Conservation (phyloP, 2,113 vertebrate species). For the Heterocephalus glaber region DNA sequence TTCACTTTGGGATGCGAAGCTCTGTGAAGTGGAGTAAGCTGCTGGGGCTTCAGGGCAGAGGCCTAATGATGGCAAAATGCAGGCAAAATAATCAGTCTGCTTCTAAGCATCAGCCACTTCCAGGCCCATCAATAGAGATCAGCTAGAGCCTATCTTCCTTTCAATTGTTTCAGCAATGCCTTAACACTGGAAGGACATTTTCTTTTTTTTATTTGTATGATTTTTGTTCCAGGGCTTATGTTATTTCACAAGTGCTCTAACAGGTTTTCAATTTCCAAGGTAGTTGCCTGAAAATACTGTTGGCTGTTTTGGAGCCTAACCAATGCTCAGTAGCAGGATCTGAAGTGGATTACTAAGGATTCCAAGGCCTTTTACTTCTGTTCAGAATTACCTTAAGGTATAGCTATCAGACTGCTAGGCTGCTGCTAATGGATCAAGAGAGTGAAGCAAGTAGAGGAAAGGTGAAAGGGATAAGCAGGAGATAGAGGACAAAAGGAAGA, state of each 20-base stretch:
- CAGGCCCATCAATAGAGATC: slow-evolving; percentile 63
- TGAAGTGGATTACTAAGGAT: slow-evolving; percentile 88
- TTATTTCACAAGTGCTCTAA: slow-evolving; percentile 80
- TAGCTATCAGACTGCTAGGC: slow-evolving; percentile 83
- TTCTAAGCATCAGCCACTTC: slow-evolving; percentile 59
- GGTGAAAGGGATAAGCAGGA: slow-evolving; percentile 86
- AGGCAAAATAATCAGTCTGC: slow-evolving; percentile 67
- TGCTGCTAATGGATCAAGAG: slow-evolving; percentile 86
- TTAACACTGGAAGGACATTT: slow-evolving; percentile 38
- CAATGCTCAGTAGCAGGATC: slow-evolving; percentile 85
- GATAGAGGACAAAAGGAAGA: slow-evolving; percentile 85
- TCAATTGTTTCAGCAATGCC: slow-evolving; percentile 69
- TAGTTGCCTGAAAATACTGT: slow-evolving; percentile 82
- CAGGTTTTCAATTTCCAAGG: slow-evolving; percentile 84
- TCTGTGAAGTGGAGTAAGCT: slow-evolving; percentile 34
- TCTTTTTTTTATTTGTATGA: slow-evolving; percentile 68
- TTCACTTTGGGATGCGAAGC: slow-evolving; percentile 19
- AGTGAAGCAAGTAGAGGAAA: slow-evolving; percentile 82
- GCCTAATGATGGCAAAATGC: slow-evolving; percentile 64
- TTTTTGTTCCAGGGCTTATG: slow-evolving; percentile 82
- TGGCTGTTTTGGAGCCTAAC: slow-evolving; percentile 84
- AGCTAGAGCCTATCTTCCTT: slow-evolving; percentile 55
- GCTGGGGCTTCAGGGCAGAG: slow-evolving; percentile 52
- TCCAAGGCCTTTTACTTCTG: slow-evolving; percentile 87
- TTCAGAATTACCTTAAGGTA: slow-evolving; percentile 88